Evolutionary conservation across 2,888 invertebrate genomes (phyloP).

Genomic region (Xestia c-nigrum): DNA sequence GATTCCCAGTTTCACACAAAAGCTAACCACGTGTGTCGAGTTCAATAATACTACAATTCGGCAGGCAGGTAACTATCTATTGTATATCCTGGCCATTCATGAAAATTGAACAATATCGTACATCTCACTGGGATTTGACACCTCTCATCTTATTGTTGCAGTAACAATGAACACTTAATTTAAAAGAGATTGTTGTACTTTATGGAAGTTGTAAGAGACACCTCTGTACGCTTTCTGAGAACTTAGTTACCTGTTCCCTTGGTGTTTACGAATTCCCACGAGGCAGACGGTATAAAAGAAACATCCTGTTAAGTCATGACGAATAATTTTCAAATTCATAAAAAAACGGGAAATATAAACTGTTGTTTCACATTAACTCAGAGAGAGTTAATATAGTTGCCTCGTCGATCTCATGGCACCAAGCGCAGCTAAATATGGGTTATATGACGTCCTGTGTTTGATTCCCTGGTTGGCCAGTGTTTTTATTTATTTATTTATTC

Average conservation of each 20-base stretch:
- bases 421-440: background rate
- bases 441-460: background rate
- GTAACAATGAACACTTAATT: constrained; percentile 48
- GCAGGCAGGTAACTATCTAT: constrained; percentile 47
- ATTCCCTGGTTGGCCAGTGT: background rate
- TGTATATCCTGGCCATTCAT: constrained; percentile 45
- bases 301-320: background rate
- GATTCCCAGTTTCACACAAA: constrained; percentile 12
- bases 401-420: background rate
- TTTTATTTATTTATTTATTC: too few relatives aligned
- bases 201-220: constrained; percentile 13
- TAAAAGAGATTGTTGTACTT: constrained; percentile 11
- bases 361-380: background rate
- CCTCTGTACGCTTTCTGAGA: constrained; percentile 18
- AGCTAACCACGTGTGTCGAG: constrained; percentile 21
- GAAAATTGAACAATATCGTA: constrained; percentile 8
- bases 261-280: background rate
- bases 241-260: background rate
- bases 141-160: constrained; percentile 34
- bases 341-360: background rate
- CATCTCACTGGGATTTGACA: constrained; percentile 32
- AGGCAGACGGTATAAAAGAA: background rate
- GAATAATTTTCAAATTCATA: background rate
- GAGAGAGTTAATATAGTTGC: too few relatives aligned
- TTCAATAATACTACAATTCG: constrained; percentile 25